Conservation (phyloP, 2,888 invertebrate species). For the Sarcophaga caerulescens region DNA sequence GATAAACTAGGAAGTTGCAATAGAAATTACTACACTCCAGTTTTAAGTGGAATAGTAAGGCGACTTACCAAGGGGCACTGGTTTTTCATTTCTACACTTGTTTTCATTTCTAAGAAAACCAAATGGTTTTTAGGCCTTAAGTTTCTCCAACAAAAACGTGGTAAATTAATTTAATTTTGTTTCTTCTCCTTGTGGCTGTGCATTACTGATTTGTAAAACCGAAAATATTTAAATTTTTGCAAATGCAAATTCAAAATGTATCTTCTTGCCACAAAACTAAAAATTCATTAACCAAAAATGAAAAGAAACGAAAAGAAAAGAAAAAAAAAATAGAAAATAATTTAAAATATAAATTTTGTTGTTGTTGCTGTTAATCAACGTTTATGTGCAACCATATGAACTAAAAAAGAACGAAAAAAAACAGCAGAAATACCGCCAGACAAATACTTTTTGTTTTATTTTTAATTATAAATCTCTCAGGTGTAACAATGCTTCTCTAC, state of each 20-base stretch:
- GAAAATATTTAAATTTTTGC: constrained; percentile 38
- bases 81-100: no score
- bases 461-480: constrained; percentile 55
- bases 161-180: no score
- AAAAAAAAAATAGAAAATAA: background rate
- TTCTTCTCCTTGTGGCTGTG: no score
- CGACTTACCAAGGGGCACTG: background rate
- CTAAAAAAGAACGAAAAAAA: background rate
- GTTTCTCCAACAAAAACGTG: no score
- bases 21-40: constrained; percentile 43
- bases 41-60: background rate
- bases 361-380: constrained; percentile 46
- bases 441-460: constrained; percentile 28
- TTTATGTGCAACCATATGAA: constrained; percentile 56
- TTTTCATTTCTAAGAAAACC: no score
- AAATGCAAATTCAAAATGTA: constrained; percentile 32
- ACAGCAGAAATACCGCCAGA: constrained; percentile 15
- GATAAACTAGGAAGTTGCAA: constrained; percentile 27
- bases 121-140: no score
- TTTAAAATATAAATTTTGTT: constrained; percentile 6
- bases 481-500: constrained; percentile 52
- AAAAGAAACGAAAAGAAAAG: no score
- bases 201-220: constrained; percentile 18
- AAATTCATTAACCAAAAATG: no score
- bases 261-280: no score